Evolutionary conservation across 2,797 vertebrate genomes (phyloP).

Genomic region (Masticophis lateralis): DNA sequence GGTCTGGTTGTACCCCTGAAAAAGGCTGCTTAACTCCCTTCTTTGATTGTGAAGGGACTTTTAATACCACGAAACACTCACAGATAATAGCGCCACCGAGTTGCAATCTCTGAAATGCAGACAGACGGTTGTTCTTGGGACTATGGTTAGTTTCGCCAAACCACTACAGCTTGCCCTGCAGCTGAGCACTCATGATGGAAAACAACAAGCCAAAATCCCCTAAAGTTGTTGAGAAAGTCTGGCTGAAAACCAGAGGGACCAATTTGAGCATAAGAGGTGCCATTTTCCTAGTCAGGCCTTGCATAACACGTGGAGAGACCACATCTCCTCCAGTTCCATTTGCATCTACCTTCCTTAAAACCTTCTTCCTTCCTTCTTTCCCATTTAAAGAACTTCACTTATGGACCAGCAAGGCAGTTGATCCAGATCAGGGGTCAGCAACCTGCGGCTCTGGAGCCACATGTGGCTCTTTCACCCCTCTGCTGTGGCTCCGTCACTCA

Average conservation of each 20-base stretch:
- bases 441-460: no score
- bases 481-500: no score
- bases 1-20: neutral
- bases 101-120: neutral
- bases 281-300: neutral
- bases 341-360: neutral
- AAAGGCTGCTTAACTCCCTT: neutral
- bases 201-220: neutral
- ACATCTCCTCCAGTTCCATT: neutral
- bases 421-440: conserved; percentile 32
- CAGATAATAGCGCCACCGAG: neutral
- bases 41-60: neutral
- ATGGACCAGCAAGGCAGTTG: neutral
- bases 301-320: neutral
- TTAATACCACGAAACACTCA: no score
- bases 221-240: no score
- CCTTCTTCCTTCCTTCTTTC: neutral
- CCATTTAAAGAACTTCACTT: neutral
- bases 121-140: fast-evolving
- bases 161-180: neutral
- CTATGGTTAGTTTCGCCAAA: neutral
- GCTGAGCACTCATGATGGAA: neutral
- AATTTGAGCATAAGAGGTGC: no score
- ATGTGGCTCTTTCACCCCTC: no score
- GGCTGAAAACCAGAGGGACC: neutral